phyloP scores from a whole-genome alignment of 64 coral and sea anemone genomes.

The Montipora cactus region DNA sequence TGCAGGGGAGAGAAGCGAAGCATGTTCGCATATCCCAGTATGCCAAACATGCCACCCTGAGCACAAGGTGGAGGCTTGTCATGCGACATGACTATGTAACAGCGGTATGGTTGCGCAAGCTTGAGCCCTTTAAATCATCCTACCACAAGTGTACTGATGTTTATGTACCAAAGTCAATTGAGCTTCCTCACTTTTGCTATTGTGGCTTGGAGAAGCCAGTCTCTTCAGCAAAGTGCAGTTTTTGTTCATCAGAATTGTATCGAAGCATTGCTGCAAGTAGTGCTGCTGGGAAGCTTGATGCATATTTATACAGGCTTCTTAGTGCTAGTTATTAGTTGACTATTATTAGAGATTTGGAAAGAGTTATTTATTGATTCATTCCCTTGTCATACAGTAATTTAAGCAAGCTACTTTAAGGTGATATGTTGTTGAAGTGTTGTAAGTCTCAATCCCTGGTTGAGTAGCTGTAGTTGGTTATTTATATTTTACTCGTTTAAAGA shows the following conservation, averaged over 20 bases:
- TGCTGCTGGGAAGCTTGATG: conserved; percentile 15
- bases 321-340: conserved; percentile 2
- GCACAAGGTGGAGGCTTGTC: conserved; percentile 54
- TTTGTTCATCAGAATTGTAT: conserved; percentile 19
- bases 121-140: conserved; percentile 13
- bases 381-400: too few relatives aligned
- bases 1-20: conserved; percentile 53
- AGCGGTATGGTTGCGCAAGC: conserved; percentile 25
- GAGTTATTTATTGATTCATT: too few relatives aligned
- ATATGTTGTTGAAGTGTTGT: too few relatives aligned
- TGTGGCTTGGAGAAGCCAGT: neutral
- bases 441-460: too few relatives aligned
- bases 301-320: conserved; percentile 41
- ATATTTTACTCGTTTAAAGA: too few relatives aligned
- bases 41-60: conserved; percentile 59
- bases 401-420: too few relatives aligned
- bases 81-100: conserved; percentile 66
- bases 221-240: neutral
- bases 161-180: conserved; percentile 39
- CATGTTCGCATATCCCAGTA: conserved; percentile 53
- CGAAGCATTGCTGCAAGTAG: conserved; percentile 21
- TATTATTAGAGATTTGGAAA: too few relatives aligned
- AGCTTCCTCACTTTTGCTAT: neutral
- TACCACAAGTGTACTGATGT: conserved; percentile 45
- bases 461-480: too few relatives aligned